phyloP scores from a whole-genome alignment of 2,888 invertebrate genomes.

The Capitulum mitella region DNA sequence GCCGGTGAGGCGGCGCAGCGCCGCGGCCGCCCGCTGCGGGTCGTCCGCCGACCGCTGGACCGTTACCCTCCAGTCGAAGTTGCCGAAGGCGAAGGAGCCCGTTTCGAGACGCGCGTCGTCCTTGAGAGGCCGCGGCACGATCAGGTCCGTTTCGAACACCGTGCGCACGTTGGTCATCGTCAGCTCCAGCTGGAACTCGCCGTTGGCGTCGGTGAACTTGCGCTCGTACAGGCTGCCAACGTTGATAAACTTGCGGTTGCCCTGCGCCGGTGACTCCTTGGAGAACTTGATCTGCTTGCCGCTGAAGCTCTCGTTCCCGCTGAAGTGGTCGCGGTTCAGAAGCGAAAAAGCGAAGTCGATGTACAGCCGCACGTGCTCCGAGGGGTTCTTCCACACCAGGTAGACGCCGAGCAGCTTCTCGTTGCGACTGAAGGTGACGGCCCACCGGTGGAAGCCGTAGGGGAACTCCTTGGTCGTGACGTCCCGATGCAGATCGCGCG shows the following conservation, averaged over 20 bases:
- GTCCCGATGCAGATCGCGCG: conserved; percentile 68
- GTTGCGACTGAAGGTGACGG: conserved; percentile 66
- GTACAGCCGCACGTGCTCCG: conserved; percentile 65
- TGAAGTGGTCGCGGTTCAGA: conserved; percentile 72
- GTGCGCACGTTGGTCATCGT: conserved; percentile 67
- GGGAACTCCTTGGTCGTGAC: conserved; percentile 73
- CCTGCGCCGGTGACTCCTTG: conserved; percentile 51
- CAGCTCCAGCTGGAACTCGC: conserved; percentile 70
- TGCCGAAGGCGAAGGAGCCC: conserved; percentile 66
- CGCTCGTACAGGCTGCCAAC: conserved; percentile 61
- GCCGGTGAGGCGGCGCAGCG: conserved; percentile 63
- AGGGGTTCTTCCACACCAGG: conserved; percentile 66
- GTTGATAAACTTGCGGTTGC: conserved; percentile 63
- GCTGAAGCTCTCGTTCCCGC: conserved; percentile 69
- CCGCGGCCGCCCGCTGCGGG: conserved; percentile 44
- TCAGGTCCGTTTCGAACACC: conserved; percentile 63
- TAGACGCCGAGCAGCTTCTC: conserved; percentile 70
- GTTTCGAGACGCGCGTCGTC: conserved; percentile 47
- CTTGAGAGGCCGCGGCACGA: conserved; percentile 50
- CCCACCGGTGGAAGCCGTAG: conserved; percentile 74
- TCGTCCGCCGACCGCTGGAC: conserved; percentile 52
- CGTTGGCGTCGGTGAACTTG: conserved; percentile 68
- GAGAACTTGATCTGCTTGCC: conserved; percentile 60
- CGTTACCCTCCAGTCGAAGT: conserved; percentile 72
- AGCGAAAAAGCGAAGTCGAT: conserved; percentile 74